Evolutionary conservation across 1,140 invertebrate genomes (phyloP).

Genomic region (Ladona fulva): DNA sequence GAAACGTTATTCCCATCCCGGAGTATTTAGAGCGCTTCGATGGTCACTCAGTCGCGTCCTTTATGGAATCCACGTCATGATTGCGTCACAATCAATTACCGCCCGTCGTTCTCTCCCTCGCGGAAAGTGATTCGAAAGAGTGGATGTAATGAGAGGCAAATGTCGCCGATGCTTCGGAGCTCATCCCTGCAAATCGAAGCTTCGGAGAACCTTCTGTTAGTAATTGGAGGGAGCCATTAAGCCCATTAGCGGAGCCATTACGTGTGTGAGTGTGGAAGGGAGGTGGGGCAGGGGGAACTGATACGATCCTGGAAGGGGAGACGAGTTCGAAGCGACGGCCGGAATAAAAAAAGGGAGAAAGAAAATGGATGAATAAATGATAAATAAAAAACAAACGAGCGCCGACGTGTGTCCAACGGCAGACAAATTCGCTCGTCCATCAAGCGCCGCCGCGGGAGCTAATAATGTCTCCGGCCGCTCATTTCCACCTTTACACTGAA

Average conservation of each 20-base stretch:
- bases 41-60: too few relatives aligned
- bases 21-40: too few relatives aligned
- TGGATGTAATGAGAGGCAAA: too few relatives aligned
- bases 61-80: too few relatives aligned
- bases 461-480: neutral
- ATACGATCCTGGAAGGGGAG: neutral
- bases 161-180: too few relatives aligned
- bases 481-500: constrained; percentile 9
- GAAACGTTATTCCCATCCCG: too few relatives aligned
- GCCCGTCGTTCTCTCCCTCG: too few relatives aligned
- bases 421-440: constrained; percentile 8
- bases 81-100: too few relatives aligned
- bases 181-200: too few relatives aligned
- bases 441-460: neutral
- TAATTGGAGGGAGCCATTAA: too few relatives aligned
- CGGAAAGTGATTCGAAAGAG: too few relatives aligned
- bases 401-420: neutral
- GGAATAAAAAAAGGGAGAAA: neutral
- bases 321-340: neutral
- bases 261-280: neutral
- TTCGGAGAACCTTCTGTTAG: too few relatives aligned
- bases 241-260: neutral
- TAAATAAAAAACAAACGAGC: constrained; percentile 8
- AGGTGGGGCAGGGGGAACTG: neutral
- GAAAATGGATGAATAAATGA: constrained; percentile 7